phyloP scores from a whole-genome alignment of 2,888 invertebrate genomes.

The Drosophila anomalata region DNA sequence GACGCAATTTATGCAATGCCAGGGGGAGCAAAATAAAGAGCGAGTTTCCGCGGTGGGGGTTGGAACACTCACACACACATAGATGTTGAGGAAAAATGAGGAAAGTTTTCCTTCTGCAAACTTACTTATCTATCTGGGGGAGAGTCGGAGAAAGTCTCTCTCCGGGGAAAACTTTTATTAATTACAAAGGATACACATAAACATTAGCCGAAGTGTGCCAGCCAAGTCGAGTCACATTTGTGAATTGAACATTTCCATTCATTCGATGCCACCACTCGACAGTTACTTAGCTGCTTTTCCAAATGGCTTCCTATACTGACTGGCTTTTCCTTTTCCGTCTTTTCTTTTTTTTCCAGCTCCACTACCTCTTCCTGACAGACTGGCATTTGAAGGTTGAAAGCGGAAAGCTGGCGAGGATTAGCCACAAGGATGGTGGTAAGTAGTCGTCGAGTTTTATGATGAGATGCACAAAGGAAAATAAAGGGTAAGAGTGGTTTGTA shows the following conservation, averaged over 20 bases:
- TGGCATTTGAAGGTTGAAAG: neutral
- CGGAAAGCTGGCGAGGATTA: constrained; percentile 26
- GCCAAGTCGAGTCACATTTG: constrained; percentile 34
- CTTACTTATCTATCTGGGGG: constrained; percentile 34
- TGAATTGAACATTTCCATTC: constrained; percentile 46
- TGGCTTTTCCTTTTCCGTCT: constrained; percentile 15
- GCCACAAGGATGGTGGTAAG: constrained; percentile 52
- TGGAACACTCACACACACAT: neutral
- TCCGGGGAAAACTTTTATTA: constrained; percentile 72
- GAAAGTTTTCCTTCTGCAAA: constrained; percentile 58
- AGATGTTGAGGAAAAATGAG: constrained; percentile 54
- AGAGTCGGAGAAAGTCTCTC: neutral
- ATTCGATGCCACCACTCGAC: constrained; percentile 59
- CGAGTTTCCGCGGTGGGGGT: neutral
- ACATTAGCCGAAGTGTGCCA: constrained; percentile 47
- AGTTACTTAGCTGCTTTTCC: constrained; percentile 72
- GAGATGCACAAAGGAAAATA: neutral
- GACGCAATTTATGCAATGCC: constrained; percentile 75
- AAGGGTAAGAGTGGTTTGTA: neutral
- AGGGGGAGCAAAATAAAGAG: constrained; percentile 34
- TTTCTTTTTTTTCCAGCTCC: constrained; percentile 11
- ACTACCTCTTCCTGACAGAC: constrained; percentile 11
- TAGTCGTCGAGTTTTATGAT: constrained; percentile 25
- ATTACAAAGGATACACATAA: constrained; percentile 76
- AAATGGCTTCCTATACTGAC: constrained; percentile 56